Base-by-base conservation (phyloP, 2,888 invertebrate species). In the Periphyllus acericola region DNA sequence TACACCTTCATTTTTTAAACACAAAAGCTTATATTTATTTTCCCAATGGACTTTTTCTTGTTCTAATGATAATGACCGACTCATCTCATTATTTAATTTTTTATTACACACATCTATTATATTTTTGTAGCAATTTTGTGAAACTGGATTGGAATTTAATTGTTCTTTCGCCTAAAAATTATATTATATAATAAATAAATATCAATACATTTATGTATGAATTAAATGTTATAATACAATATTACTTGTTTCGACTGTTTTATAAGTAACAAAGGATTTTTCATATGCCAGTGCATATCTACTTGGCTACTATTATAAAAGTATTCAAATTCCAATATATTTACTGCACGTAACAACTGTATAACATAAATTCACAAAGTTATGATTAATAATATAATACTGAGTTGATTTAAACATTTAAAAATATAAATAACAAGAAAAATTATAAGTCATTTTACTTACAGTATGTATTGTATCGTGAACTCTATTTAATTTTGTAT, bases 291-390 rank as follows among this genome's bases (percentile, higher is more conserved):
- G 25, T 87, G 86, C 36, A 87, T 60, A 74, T 32, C 86, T 4
- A 60, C 8, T 74, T 87, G 86, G 8, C 40, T 34, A 32, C 25
- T 80, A 74, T 72, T 87, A 32, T 87, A 87, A 25, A 80, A 72
- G 36, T 74, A 72, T 87, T 87, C 86, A 81, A 87, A 87, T 66
- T 87, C 86, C 32, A 80, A 74, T 19, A 87, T 36, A 32, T 87
- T 87, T 36, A 87, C 74, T 21, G 60, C 74, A 17, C 60, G 72
- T 21, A 87, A 68, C 5, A 87, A 0, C 86, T 87, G 17, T 79
- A 87, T 74, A 80, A 60, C 46, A 0, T 78, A 84, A 19, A 71
- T 2, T 46, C 14, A 46, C 21, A 46, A 68, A 34, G 40, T 40
- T 40, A 68, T 11, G 2, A 46, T 46, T 46, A 46, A 11, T 14